phyloP scores from a whole-genome alignment of 2,888 invertebrate genomes.

The Syritta pipiens region DNA sequence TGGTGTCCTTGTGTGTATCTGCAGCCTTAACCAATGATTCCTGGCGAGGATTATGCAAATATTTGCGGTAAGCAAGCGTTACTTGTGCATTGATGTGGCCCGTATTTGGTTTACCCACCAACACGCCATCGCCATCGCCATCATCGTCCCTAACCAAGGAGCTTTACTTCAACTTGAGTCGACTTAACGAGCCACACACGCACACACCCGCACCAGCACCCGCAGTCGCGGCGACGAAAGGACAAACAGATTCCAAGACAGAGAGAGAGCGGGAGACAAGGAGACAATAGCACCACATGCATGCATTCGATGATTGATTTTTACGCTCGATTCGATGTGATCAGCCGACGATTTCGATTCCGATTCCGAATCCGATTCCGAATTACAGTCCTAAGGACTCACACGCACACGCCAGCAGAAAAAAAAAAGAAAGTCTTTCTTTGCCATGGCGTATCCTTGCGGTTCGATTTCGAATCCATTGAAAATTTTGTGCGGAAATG shows the following conservation, averaged over 20 bases:
- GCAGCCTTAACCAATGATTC: constrained; percentile 22
- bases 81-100: constrained; percentile 48
- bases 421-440: no score
- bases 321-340: constrained; percentile 41
- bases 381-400: constrained; percentile 44
- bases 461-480: constrained; percentile 27
- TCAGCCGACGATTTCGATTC: constrained; percentile 52
- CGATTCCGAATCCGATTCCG: no score
- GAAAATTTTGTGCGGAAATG: constrained; percentile 19
- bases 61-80: constrained; percentile 61
- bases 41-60: constrained; percentile 59
- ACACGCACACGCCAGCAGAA: not conserved
- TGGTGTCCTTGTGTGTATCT: constrained; percentile 12
- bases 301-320: constrained; percentile 54
- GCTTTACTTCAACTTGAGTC: constrained; percentile 28
- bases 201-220: no score
- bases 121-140: constrained; percentile 2
- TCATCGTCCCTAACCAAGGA: not conserved
- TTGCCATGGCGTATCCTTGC: constrained; percentile 19
- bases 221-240: no score
- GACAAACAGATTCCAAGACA: no score
- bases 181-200: constrained; percentile 33
- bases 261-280: no score
- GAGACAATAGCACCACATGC: no score
- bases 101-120: constrained; percentile 27